Percentiles rank a stretch among this genome's conserved stretches.
Conservation (phyloP, 2,113 vertebrate genomes). For the Nerophis ophidion region DNA sequence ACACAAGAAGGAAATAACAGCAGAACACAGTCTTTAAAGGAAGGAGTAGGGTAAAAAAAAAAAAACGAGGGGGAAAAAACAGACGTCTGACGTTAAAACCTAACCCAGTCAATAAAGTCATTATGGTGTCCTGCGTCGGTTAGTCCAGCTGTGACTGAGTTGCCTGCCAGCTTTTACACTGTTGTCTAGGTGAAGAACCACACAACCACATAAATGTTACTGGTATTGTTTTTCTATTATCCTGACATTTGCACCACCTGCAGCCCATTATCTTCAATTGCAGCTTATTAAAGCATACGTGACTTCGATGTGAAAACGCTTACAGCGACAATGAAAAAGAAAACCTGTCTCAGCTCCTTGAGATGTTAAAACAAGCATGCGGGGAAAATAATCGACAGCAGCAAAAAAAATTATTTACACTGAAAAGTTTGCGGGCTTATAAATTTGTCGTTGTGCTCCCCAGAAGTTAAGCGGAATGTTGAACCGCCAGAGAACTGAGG, state of each 20-base stretch:
- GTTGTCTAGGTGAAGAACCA: constrained; percentile 24
- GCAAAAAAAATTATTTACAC: not conserved
- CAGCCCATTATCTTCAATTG: not conserved
- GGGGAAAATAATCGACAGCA: not conserved
- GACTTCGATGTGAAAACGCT: not conserved
- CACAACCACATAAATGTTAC: not conserved
- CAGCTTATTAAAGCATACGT: not conserved
- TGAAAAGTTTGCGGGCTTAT: not conserved
- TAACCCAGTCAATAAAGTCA: constrained; percentile 38
- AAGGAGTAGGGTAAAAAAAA: constrained; percentile 10
- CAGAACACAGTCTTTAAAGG: not conserved
- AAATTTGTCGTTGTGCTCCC: not conserved
- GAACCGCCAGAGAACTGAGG: no score
- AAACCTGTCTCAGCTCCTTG: not conserved
- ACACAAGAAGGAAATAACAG: constrained; percentile 22
- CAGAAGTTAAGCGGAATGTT: constrained; percentile 8
- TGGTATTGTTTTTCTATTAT: not conserved
- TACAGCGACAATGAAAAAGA: not conserved
- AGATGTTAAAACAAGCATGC: not conserved
- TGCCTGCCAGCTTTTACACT: constrained; percentile 19
- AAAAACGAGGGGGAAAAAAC: constrained; percentile 8
- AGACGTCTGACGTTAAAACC: constrained; percentile 25
- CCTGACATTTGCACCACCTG: not conserved
- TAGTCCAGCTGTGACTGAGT: constrained; percentile 34
- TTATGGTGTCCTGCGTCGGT: constrained; percentile 15